These are phyloP conservation scores for Sprattus sprattus DNA, from an alignment of 2,113 vertebrate species.

Conservation along the genomic window DNA sequence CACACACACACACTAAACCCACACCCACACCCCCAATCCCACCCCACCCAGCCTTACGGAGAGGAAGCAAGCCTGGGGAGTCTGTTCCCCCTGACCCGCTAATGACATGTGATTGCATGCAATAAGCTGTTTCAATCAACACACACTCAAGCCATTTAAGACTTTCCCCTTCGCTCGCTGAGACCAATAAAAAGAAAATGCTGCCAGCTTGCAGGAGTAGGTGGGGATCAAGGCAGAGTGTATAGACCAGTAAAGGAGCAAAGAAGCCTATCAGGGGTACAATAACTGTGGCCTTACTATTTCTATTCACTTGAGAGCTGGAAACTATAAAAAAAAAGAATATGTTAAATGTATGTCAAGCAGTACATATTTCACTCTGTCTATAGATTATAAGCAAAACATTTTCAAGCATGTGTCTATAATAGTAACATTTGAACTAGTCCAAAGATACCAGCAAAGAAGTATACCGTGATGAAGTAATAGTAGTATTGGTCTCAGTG, in stretches of 20 bases:
- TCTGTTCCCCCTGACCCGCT: neutral
- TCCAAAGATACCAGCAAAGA: no score
- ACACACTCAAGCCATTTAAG: constrained; percentile 4
- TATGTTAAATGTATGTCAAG: neutral
- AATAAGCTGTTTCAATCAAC: constrained; percentile 3
- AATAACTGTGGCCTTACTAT: neutral
- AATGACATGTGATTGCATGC: constrained; percentile 23
- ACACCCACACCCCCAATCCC: neutral
- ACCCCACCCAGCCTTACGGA: neutral
- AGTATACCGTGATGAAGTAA: neutral
- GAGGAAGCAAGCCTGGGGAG: neutral
- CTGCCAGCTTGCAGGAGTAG: neutral
- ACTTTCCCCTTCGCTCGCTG: neutral
- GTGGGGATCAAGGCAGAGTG: neutral
- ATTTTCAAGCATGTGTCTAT: neutral
- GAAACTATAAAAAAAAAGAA: neutral
- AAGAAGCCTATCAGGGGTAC: neutral
- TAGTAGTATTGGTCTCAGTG: neutral
- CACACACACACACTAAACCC: no score
- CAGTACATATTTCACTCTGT: neutral
- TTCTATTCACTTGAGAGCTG: neutral
- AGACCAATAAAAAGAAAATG: neutral
- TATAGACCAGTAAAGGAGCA: neutral
- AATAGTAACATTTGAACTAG: no score
- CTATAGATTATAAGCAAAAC: neutral